phyloP scores from a whole-genome alignment of 2,113 vertebrate species.

The Tragelaphus scriptus region DNA sequence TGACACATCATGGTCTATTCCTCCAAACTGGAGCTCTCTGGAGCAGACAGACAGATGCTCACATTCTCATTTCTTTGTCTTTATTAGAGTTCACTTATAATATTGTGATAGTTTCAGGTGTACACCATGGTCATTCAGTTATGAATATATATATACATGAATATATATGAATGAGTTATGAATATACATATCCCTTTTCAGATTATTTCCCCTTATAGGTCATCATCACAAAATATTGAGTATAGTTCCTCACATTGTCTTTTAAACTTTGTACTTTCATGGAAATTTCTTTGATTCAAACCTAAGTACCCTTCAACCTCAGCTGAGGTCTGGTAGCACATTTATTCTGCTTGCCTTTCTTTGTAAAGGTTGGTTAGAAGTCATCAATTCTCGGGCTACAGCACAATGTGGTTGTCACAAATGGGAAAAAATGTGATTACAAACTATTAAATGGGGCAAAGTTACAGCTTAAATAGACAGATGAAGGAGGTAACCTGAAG shows the following conservation, averaged over 20 bases:
- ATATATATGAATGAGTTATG: not conserved
- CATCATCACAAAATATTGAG: not conserved
- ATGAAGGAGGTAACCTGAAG: not conserved
- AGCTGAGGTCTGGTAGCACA: not conserved
- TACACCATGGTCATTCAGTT: not conserved
- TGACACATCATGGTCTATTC: not conserved
- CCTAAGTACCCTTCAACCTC: not conserved
- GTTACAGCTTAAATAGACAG: not conserved
- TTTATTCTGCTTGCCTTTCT: not conserved
- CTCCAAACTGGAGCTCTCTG: not conserved
- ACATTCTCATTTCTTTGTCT: not conserved
- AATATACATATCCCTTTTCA: not conserved
- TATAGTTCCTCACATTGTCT: not conserved
- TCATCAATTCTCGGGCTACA: not conserved
- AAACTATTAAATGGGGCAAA: not conserved
- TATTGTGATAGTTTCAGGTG: not conserved
- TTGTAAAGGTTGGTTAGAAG: not conserved
- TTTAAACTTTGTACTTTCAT: not conserved
- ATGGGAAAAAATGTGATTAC: not conserved
- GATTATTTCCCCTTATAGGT: not conserved
- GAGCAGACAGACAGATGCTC: not conserved
- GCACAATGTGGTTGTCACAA: not conserved
- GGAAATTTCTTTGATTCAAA: not conserved
- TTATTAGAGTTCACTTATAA: not conserved
- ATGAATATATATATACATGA: not conserved